Evolutionary conservation across 2,113 vertebrate genomes (phyloP), one percentile per base, ranked within the genome.

Genomic region (Lycaon pictus): DNA sequence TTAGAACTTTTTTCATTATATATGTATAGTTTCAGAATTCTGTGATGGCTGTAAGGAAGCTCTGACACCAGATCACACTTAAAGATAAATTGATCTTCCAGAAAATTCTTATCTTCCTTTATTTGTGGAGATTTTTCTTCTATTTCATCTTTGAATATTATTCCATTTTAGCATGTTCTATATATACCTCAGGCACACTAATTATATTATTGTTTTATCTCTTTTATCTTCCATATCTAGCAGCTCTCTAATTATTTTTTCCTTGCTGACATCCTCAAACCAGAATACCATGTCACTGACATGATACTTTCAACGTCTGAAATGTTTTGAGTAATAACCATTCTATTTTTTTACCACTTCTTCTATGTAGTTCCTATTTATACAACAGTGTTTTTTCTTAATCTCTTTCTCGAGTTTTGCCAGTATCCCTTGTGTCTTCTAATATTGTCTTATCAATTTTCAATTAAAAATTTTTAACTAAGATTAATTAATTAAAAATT

Each of bases 51-150:
- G 62, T 71, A 4, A 48, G 23, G 27, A 77, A 87, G 0, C 12
- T 93, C 77, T 87, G 20, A 88, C 63, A 80, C 12, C 25, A 63
- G 27, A 93, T 20, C 1, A 88, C 11, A 53, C 25, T 58, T 84
- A 62, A 87, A 72, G 0, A 7, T 74, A 79, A 88, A 67, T 22
- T 76, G 10, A 0, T 65, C 1, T 90, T 86, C 58, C 10, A 17
- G 32, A 17, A 79, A 71, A 6, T 56, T 56, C 35, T 90, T 80
- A 13, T 55, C 32, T 65, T 95, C 65, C 15, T 74, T 79, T 89
- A 58, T 43, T 65, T 72, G 53, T 92, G 43, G 11, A 43, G 7
- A 53, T 77, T 86, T 94, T 93, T 94, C 32, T 94, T 94, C 82
- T 88, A 1, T 71, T 82, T 96, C 25, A 67, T 71, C 83, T 89